Evolutionary conservation across 2,113 vertebrate genomes (phyloP).

Genomic region (Meleagris gallopavo): DNA sequence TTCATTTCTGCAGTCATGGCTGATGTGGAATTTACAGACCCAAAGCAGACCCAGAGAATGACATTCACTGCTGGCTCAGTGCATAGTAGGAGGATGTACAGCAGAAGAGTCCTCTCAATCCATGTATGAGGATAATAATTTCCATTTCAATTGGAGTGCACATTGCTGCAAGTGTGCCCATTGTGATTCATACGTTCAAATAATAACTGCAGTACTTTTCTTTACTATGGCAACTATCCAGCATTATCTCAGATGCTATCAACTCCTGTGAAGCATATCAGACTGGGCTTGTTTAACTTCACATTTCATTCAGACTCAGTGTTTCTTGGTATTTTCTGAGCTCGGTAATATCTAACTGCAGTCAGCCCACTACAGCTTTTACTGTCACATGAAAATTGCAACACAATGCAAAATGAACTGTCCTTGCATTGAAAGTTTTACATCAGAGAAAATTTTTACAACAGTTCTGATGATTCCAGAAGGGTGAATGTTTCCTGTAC

Average conservation of each 20-base stretch:
- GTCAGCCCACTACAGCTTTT: neutral
- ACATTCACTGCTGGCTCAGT: neutral
- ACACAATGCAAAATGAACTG: neutral
- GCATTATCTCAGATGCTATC: neutral
- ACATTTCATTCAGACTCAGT: neutral
- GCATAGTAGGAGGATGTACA: neutral
- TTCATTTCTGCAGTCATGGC: neutral
- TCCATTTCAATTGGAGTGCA: neutral
- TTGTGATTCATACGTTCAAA: neutral
- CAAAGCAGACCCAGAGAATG: neutral
- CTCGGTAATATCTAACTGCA: neutral
- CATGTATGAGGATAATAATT: neutral
- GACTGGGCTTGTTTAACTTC: neutral
- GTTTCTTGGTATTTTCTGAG: neutral
- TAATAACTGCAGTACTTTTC: neutral
- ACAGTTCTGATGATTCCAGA: neutral
- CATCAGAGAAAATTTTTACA: neutral
- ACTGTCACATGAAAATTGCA: neutral
- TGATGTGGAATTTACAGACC: neutral
- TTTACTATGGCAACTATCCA: neutral
- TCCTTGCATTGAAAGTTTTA: neutral
- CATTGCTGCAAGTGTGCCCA: neutral
- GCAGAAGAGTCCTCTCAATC: neutral
- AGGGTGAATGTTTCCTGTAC: neutral
- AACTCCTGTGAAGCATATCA: neutral